Evolutionary conservation across 2,888 invertebrate genomes (phyloP).

Genomic region (Seira ritae): DNA sequence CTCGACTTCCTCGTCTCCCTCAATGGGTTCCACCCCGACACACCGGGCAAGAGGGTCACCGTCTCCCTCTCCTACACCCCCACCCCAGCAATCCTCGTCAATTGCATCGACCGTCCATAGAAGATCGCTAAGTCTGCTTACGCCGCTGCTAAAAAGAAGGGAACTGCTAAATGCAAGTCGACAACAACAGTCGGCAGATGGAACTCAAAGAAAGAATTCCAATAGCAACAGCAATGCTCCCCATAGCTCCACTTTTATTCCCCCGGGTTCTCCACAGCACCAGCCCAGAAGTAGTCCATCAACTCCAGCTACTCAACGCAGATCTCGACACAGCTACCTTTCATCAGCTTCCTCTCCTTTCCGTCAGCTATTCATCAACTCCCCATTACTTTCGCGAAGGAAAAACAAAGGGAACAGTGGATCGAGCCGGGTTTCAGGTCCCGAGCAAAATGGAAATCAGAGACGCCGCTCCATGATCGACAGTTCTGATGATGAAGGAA

Average conservation of each 20-base stretch:
- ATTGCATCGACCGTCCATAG: conserved; percentile 62
- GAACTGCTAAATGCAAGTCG: conserved; percentile 66
- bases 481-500: conserved; percentile 88
- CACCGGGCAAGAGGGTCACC: conserved; percentile 21
- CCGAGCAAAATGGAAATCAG: conserved; percentile 31
- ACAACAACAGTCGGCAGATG: conserved; percentile 50
- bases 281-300: conserved; percentile 87
- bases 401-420: conserved; percentile 53
- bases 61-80: conserved; percentile 37
- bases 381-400: conserved; percentile 83
- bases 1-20: conserved; percentile 33
- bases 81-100: conserved; percentile 55
- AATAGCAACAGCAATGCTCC: conserved; percentile 25
- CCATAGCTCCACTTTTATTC: conserved; percentile 69
- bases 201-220: conserved; percentile 43
- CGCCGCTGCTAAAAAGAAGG: conserved; percentile 68
- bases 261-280: conserved; percentile 75
- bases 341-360: conserved; percentile 72
- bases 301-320: conserved; percentile 82
- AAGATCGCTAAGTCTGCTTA: conserved; percentile 68
- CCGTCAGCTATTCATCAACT: conserved; percentile 82
- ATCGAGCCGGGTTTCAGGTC: background rate
- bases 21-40: conserved; percentile 40
- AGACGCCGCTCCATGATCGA: conserved; percentile 79
- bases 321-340: conserved; percentile 84